These are phyloP conservation scores for Resseliella maxima DNA, from an alignment of 2,888 invertebrate genomes.

Conservation along the genomic window DNA sequence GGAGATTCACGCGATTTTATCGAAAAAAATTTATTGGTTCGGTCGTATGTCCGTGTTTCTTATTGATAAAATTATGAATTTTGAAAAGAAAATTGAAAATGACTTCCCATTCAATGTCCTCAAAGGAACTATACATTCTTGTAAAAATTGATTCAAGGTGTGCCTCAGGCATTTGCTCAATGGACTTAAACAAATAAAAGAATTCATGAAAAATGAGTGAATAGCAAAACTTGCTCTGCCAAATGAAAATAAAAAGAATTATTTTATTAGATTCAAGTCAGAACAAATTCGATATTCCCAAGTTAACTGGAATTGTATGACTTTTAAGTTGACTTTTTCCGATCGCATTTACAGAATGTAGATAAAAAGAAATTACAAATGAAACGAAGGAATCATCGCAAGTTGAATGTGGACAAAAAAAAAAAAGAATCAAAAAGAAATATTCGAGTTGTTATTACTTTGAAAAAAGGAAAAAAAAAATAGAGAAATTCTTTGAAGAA, in stretches of 20 bases:
- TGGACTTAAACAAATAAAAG: too few relatives aligned
- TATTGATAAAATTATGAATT: too few relatives aligned
- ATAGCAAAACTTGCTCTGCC: too few relatives aligned
- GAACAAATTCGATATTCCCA: not conserved
- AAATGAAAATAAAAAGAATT: not conserved
- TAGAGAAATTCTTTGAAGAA: not conserved
- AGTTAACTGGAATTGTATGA: not conserved
- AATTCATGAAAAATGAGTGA: too few relatives aligned
- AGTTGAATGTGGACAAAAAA: too few relatives aligned
- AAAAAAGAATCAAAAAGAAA: not conserved
- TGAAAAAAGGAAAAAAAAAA: too few relatives aligned
- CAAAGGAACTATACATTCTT: not conserved
- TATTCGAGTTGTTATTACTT: not conserved
- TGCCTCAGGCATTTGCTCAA: too few relatives aligned
- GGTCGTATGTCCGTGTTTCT: too few relatives aligned
- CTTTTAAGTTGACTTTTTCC: not conserved
- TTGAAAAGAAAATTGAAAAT: not conserved
- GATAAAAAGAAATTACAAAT: not conserved
- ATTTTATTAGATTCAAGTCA: not conserved
- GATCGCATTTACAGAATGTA: not conserved
- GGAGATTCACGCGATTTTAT: slow-evolving; percentile 8
- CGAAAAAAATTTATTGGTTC: not conserved
- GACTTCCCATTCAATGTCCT: too few relatives aligned
- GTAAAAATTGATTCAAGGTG: not conserved
- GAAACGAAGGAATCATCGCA: not conserved